These are phyloP conservation scores for Macroglossus sobrinus DNA, from an alignment of 2,113 vertebrate genomes.

Conservation along the genomic window DNA sequence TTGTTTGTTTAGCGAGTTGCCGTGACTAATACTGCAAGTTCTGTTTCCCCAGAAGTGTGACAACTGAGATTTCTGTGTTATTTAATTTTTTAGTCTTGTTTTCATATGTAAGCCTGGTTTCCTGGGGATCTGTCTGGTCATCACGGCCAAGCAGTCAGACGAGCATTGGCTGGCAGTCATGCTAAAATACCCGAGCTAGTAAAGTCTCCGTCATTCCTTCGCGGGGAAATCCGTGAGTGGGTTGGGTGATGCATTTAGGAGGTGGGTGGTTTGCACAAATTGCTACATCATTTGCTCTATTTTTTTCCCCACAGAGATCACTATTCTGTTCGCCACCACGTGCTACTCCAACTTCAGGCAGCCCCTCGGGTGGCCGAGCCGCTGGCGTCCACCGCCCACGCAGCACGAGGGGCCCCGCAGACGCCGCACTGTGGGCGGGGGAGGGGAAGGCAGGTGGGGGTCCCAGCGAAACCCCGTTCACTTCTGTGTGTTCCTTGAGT, in stretches of 20 bases:
- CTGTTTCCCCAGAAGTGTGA: background rate
- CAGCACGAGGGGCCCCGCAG: accelerated
- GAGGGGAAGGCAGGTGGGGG: no score
- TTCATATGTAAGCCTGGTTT: background rate
- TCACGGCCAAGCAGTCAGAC: background rate
- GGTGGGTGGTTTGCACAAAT: no score
- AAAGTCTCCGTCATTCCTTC: background rate
- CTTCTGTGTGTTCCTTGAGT: accelerated
- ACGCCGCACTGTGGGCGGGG: accelerated
- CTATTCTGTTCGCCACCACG: background rate
- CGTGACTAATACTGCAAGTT: background rate
- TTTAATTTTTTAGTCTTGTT: background rate
- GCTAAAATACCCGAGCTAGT: background rate
- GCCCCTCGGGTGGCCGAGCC: background rate
- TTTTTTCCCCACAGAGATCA: background rate
- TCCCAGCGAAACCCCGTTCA: accelerated
- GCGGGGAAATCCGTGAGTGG: background rate
- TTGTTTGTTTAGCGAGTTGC: background rate
- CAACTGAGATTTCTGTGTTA: background rate
- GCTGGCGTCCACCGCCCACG: background rate
- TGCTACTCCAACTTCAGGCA: no score
- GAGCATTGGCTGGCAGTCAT: background rate
- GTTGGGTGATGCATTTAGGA: background rate
- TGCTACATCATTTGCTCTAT: no score
- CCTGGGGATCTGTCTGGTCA: background rate